Evolutionary conservation across 2,888 invertebrate species (phyloP).

Genomic region (Bembecia ichneumoniformis): DNA sequence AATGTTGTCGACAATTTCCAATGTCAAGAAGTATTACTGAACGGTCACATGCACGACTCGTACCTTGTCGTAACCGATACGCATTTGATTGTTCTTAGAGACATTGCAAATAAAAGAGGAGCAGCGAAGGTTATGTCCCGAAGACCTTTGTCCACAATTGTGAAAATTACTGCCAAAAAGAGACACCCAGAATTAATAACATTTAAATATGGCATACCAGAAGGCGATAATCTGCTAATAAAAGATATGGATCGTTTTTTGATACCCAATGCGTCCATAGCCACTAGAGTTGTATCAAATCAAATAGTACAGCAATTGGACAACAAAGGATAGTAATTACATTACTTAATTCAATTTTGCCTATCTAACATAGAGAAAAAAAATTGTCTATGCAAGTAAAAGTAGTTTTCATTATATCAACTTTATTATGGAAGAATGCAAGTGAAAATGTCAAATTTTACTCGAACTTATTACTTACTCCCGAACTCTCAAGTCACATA

Average conservation of each 20-base stretch:
- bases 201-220: slow-evolving; percentile 93
- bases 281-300: slow-evolving; percentile 90
- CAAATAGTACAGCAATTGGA: slow-evolving; percentile 76
- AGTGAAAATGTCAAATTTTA: too few relatives aligned
- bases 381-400: too few relatives aligned
- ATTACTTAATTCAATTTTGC: background rate
- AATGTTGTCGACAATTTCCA: slow-evolving; percentile 89
- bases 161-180: slow-evolving; percentile 97
- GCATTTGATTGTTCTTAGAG: slow-evolving; percentile 88
- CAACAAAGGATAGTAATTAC: background rate
- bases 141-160: slow-evolving; percentile 90
- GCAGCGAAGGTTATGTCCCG: slow-evolving; percentile 89
- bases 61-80: slow-evolving; percentile 88
- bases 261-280: slow-evolving; percentile 92
- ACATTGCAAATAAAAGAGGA: slow-evolving; percentile 81
- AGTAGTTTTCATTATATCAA: too few relatives aligned
- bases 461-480: too few relatives aligned
- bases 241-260: slow-evolving; percentile 93
- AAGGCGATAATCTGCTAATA: slow-evolving; percentile 84
- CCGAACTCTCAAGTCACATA: too few relatives aligned
- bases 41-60: slow-evolving; percentile 91
- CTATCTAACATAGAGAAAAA: too few relatives aligned
- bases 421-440: too few relatives aligned
- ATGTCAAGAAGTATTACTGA: slow-evolving; percentile 93
- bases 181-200: slow-evolving; percentile 96